Conservation (phyloP, 2,888 invertebrate genomes). For the Himalopsyche kuldschensis region DNA sequence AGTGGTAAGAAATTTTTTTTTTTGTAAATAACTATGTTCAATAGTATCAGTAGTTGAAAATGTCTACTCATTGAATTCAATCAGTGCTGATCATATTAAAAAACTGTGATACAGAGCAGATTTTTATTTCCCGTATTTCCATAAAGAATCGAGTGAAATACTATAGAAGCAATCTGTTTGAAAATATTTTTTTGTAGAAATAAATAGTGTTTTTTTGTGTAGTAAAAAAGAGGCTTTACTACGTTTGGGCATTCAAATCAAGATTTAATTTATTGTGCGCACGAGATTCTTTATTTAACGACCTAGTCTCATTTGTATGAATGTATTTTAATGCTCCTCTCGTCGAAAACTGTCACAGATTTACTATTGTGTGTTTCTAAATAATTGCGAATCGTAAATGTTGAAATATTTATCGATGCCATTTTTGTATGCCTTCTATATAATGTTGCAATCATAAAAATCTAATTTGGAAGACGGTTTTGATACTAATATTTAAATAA, state of each 20-base stretch:
- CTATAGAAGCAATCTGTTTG: too few species aligned
- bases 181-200: too few species aligned
- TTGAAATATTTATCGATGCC: neutral
- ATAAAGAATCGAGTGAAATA: too few species aligned
- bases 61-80: too few species aligned
- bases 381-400: neutral
- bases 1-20: too few species aligned
- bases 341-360: slow-evolving; percentile 24
- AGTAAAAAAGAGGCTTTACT: too few species aligned
- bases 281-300: slow-evolving; percentile 11
- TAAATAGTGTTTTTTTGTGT: too few species aligned
- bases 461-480: neutral
- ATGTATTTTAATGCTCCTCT: slow-evolving; percentile 13
- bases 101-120: too few species aligned
- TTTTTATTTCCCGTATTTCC: too few species aligned
- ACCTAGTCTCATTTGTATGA: neutral
- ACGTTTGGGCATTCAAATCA: neutral
- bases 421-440: neutral
- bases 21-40: too few species aligned
- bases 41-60: too few species aligned
- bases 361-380: slow-evolving; percentile 13
- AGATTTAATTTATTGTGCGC: neutral
- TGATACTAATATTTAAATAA: neutral
- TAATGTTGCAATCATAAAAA: neutral
- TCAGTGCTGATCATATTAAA: too few species aligned